Conservation (phyloP, 92 coral and sea anemone species). For the Epizoanthus scotinus region DNA sequence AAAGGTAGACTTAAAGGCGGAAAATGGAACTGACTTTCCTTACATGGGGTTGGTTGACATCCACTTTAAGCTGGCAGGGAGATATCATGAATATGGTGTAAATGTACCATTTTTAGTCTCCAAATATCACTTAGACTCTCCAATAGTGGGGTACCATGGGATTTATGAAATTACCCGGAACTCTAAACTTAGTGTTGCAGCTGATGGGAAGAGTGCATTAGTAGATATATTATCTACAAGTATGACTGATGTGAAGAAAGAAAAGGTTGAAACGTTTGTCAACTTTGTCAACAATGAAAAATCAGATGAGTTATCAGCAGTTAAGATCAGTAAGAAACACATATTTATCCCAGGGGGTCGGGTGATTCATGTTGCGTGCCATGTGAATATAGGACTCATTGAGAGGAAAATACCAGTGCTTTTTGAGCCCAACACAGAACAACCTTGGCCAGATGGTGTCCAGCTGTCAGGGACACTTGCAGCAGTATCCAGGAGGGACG, state of each 20-base stretch:
- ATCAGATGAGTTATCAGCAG: conserved; percentile 52
- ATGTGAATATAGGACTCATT: conserved; percentile 53
- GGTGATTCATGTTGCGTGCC: conserved; percentile 44
- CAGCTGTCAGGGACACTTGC: conserved; percentile 53
- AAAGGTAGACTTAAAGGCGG: conserved; percentile 58
- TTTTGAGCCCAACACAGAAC: conserved; percentile 64
- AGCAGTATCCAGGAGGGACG: conserved; percentile 44
- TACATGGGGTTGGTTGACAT: conserved; percentile 62
- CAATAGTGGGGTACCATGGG: conserved; percentile 43
- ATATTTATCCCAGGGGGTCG: conserved; percentile 48
- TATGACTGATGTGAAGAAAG: conserved; percentile 42
- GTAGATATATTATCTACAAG: conserved; percentile 32
- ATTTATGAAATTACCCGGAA: conserved; percentile 45
- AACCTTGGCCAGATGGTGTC: conserved; percentile 61
- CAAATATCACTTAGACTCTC: conserved; percentile 39
- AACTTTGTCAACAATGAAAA: conserved; percentile 48
- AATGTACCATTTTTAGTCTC: conserved; percentile 54
- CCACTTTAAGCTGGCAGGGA: conserved; percentile 40
- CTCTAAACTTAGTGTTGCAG: conserved; percentile 10
- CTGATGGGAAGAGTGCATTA: conserved; percentile 23
- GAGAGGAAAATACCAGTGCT: conserved; percentile 63
- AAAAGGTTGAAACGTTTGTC: conserved; percentile 56
- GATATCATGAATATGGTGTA: conserved; percentile 32
- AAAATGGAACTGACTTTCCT: conserved; percentile 58
- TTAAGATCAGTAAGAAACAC: conserved; percentile 60